Conservation (phyloP, 2,113 vertebrate species). For the Semicossyphus pulcher region DNA sequence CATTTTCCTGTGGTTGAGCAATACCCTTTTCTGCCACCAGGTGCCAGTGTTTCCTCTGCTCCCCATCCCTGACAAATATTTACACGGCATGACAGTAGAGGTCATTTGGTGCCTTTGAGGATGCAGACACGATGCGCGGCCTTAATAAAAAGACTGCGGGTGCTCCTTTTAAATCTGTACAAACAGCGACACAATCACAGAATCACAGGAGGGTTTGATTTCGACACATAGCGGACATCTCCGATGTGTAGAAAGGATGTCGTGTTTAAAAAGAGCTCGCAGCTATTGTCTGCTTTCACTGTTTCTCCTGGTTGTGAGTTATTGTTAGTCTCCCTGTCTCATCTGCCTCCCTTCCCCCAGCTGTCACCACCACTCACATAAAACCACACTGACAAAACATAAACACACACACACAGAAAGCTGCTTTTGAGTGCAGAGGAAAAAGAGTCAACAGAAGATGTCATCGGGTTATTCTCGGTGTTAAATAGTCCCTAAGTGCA, state of each 20-base stretch:
- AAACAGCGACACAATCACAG: background rate
- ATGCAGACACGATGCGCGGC: conserved; percentile 16
- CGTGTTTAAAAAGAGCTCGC: conserved; percentile 25
- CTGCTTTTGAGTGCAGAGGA: conserved; percentile 2
- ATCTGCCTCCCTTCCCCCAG: conserved; percentile 18
- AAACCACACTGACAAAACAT: conserved; percentile 2
- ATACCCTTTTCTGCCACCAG: conserved; percentile 46
- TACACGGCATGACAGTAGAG: conserved; percentile 69
- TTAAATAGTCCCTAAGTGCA: conserved; percentile 23
- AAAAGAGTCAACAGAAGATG: conserved; percentile 6
- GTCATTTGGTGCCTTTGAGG: conserved; percentile 70
- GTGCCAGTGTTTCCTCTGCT: conserved; percentile 44
- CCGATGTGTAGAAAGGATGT: background rate
- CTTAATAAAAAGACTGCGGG: conserved; percentile 6
- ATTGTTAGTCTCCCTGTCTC: background rate
- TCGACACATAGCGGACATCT: background rate
- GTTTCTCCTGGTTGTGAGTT: conserved; percentile 20
- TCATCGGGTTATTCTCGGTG: conserved; percentile 6
- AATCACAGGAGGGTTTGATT: background rate
- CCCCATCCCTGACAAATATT: conserved; percentile 13
- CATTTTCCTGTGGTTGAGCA: background rate
- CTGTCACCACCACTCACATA: conserved; percentile 30
- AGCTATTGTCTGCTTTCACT: conserved; percentile 1
- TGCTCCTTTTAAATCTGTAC: background rate
- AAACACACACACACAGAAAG: conserved; percentile 1